Percentiles rank a stretch among this genome's conserved stretches.
phyloP scores from a whole-genome alignment of 2,888 invertebrate genomes.

The Torymus tubicola region DNA sequence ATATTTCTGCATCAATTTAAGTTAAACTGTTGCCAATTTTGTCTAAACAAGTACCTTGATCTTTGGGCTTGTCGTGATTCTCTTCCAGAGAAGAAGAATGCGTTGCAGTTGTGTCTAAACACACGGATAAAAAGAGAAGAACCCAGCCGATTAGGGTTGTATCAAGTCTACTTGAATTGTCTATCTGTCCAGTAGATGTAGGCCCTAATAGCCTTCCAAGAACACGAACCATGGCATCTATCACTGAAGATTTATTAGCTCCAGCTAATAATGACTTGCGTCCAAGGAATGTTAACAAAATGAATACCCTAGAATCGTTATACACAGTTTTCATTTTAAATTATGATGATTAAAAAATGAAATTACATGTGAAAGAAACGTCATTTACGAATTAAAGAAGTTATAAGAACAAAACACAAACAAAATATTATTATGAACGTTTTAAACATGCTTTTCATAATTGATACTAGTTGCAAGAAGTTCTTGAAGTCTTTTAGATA shows the following conservation, averaged over 20 bases:
- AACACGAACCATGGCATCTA: conserved; percentile 81
- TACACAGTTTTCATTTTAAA: not conserved
- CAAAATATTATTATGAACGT: too few relatives aligned
- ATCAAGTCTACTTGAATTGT: conserved; percentile 68
- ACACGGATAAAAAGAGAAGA: conserved; percentile 85
- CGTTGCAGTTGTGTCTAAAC: conserved; percentile 78
- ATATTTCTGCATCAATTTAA: too few relatives aligned
- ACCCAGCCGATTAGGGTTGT: conserved; percentile 83
- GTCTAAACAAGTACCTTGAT: conserved; percentile 66
- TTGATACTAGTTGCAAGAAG: too few relatives aligned
- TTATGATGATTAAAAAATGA: too few relatives aligned
- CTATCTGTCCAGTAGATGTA: conserved; percentile 71
- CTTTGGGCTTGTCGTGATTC: conserved; percentile 72
- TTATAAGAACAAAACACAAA: too few relatives aligned
- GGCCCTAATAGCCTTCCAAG: conserved; percentile 80
- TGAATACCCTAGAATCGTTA: conserved; percentile 83
- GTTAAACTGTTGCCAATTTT: too few relatives aligned
- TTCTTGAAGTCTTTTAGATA: too few relatives aligned
- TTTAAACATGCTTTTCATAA: too few relatives aligned
- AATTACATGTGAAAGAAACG: too few relatives aligned
- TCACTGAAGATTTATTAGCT: conserved; percentile 80
- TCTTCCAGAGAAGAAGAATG: conserved; percentile 68
- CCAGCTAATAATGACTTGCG: conserved; percentile 81
- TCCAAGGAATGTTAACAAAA: conserved; percentile 90
- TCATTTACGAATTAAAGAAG: too few relatives aligned